Percentiles rank a stretch among this genome's conserved stretches.
Evolutionary conservation across 2,113 vertebrate species (phyloP).

Genomic region (Turnix velox): DNA sequence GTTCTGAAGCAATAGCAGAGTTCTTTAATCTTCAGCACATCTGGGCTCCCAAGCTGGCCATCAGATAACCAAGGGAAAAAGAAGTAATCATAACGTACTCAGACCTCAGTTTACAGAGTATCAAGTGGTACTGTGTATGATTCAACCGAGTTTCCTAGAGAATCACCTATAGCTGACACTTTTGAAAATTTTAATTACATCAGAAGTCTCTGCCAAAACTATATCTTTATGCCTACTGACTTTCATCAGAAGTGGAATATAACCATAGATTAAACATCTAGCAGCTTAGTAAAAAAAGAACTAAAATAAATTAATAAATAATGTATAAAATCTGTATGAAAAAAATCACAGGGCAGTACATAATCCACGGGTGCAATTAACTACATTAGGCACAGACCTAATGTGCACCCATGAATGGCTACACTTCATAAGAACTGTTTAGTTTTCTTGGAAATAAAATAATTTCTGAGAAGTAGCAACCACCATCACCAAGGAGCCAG

Average conservation of each 20-base stretch:
- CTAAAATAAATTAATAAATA: neutral
- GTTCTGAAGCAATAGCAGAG: neutral
- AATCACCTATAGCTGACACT: neutral
- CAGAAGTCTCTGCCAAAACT: neutral
- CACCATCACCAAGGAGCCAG: neutral
- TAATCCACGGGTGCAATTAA: neutral
- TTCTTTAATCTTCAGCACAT: neutral
- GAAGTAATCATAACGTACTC: neutral
- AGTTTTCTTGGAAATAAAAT: neutral
- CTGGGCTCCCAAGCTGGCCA: neutral
- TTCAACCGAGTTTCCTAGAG: neutral
- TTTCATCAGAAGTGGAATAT: neutral
- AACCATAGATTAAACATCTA: neutral
- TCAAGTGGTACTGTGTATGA: neutral
- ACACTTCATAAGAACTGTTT: neutral
- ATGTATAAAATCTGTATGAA: neutral
- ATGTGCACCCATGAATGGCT: neutral
- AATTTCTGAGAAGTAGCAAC: neutral
- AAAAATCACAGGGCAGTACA: neutral
- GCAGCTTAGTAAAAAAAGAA: neutral
- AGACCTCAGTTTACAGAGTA: neutral
- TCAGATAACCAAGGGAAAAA: neutral
- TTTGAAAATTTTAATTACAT: neutral
- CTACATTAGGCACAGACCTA: neutral
- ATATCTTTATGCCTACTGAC: neutral